phyloP scores from a whole-genome alignment of 2,888 invertebrate species.

The Onthophagus sagittarius region DNA sequence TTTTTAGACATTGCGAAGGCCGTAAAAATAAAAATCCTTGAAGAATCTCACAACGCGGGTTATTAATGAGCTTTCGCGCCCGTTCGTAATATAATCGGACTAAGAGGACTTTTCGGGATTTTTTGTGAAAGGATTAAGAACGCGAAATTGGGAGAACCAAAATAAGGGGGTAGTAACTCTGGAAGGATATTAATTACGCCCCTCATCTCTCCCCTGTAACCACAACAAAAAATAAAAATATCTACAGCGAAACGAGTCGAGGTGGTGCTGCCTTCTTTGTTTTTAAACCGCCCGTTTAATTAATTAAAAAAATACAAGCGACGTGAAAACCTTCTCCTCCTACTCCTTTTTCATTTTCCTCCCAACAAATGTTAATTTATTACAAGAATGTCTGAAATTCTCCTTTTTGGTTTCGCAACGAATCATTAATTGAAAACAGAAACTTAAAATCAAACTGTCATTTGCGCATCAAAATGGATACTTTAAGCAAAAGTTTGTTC shows the following conservation, averaged over 20 bases:
- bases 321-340: slow-evolving; percentile 1
- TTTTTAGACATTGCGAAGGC: slow-evolving; percentile 5
- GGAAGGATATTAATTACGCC: background rate
- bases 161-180: background rate
- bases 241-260: background rate
- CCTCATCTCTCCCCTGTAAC: background rate
- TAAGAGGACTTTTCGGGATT: background rate
- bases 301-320: slow-evolving; percentile 45
- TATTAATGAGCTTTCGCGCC: background rate
- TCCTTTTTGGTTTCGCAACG: background rate
- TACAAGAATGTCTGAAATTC: slow-evolving; percentile 9
- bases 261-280: slow-evolving; percentile 42
- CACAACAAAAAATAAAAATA: slow-evolving; percentile 32
- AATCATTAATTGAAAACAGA: background rate
- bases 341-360: too few relatives aligned
- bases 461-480: too few relatives aligned
- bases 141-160: background rate
- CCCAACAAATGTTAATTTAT: slow-evolving; percentile 28
- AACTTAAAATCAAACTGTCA: background rate
- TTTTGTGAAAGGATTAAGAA: background rate
- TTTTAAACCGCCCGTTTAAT: slow-evolving; percentile 41
- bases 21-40: background rate
- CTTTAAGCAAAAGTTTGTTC: slow-evolving; percentile 47
- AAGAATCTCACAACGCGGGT: background rate
- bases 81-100: background rate